A percentile compares a stretch with the other conserved stretches of the same genome.
Conservation (phyloP, 37 sponge, comb jelly and placozoan species). For the Theonella swinhoei region DNA sequence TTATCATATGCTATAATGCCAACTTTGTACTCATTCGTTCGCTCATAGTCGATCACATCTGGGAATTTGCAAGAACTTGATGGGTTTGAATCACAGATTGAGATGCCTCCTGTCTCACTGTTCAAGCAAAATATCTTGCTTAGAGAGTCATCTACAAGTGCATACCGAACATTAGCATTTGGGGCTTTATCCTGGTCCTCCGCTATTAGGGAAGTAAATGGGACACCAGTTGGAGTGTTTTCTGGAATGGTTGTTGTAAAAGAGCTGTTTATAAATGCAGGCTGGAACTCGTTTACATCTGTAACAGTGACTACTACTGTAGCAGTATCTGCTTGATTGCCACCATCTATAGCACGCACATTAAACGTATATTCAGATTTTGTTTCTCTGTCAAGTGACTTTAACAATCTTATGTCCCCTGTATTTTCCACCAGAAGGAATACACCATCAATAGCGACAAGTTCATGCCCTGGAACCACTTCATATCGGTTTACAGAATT, state of each 20-base stretch:
- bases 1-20: conserved; percentile 42
- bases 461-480: conserved; percentile 15
- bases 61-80: not conserved
- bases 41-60: conserved; percentile 30
- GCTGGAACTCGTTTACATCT: conserved; percentile 57
- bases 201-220: conserved; percentile 31
- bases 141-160: conserved; percentile 18
- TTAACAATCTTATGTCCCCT: conserved; percentile 24
- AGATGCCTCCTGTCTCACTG: conserved; percentile 6
- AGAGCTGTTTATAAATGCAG: conserved; percentile 13
- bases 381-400: conserved; percentile 55
- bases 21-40: conserved; percentile 8
- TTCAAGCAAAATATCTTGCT: conserved; percentile 23
- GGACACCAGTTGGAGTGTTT: not conserved
- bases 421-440: conserved; percentile 22
- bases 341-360: conserved; percentile 52
- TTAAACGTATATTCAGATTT: conserved; percentile 12
- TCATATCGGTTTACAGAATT: conserved; percentile 36
- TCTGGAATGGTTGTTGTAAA: conserved; percentile 30
- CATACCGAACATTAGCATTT: conserved; percentile 38
- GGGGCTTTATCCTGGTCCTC: conserved; percentile 41
- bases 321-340: not conserved
- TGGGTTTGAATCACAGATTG: not conserved
- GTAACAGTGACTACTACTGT: conserved; percentile 24
- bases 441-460: not conserved